Percentiles rank a stretch among this genome's conserved stretches.
phyloP scores from a whole-genome alignment of 2,113 vertebrate genomes.

The Spermophilus dauricus region DNA sequence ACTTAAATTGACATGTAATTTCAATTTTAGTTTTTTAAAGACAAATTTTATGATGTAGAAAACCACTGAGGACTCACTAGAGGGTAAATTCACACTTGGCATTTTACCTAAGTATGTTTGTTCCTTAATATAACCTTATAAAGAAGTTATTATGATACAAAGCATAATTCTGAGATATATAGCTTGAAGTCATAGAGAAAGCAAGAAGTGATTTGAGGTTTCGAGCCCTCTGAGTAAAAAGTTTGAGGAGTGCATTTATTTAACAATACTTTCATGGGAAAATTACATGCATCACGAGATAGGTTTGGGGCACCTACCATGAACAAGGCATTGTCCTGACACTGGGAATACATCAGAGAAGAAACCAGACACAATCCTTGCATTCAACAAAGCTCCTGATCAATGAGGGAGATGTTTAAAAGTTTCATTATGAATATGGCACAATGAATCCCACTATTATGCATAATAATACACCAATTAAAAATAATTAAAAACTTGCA shows the following conservation, averaged over 20 bases:
- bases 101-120: not conserved
- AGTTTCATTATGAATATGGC: not conserved
- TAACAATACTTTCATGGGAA: not conserved
- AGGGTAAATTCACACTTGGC: not conserved
- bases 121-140: not conserved
- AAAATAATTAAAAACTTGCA: not conserved
- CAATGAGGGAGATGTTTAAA: not conserved
- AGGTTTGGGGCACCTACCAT: not conserved
- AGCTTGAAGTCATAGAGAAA: not conserved
- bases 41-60: not conserved
- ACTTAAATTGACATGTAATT: not conserved
- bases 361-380: not conserved
- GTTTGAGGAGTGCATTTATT: not conserved
- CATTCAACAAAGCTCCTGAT: not conserved
- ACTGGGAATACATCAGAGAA: not conserved
- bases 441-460: too few species aligned
- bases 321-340: not conserved
- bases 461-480: too few species aligned
- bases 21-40: not conserved
- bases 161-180: not conserved
- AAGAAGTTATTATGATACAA: not conserved
- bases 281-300: not conserved
- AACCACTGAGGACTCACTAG: not conserved
- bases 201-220: constrained; percentile 39
- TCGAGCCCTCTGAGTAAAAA: not conserved